Conservation (phyloP, 2,113 vertebrate genomes). For the Triplophysa tibetana region DNA sequence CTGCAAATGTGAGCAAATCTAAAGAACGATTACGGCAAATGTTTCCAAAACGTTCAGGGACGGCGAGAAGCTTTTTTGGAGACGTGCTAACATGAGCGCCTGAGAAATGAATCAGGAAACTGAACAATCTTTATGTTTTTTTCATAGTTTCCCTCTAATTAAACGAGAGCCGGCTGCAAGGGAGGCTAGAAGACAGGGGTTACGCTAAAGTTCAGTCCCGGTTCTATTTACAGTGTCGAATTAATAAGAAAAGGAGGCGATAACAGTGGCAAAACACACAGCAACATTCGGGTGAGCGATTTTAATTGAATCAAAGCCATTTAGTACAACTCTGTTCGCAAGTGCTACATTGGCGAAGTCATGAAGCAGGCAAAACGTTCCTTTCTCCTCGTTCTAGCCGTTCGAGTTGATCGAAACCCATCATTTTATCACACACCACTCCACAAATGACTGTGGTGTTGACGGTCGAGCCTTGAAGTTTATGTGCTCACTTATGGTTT, state of each 20-base stretch:
- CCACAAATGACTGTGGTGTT: conserved; percentile 40
- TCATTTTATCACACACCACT: conserved; percentile 30
- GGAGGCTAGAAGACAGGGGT: conserved; percentile 63
- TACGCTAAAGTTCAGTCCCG: conserved; percentile 62
- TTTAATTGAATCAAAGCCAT: conserved; percentile 64
- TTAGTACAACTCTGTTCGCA: conserved; percentile 53
- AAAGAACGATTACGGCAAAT: conserved; percentile 70
- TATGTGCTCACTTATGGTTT: conserved; percentile 35
- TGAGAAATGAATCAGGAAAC: conserved; percentile 50
- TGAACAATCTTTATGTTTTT: conserved; percentile 37
- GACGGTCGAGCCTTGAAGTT: conserved; percentile 24
- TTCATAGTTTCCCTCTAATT: conserved; percentile 65
- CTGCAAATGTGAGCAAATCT: conserved; percentile 69
- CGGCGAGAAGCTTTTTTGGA: conserved; percentile 28
- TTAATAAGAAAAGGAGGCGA: conserved; percentile 69
- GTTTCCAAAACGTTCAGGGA: conserved; percentile 63
- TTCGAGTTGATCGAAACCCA: conserved; percentile 3
- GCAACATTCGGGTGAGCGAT: conserved; percentile 63
- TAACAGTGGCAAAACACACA: conserved; percentile 53
- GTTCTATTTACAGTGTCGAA: conserved; percentile 67
- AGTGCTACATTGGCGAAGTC: conserved; percentile 44
- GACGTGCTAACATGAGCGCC: conserved; percentile 41
- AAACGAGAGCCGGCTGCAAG: conserved; percentile 56
- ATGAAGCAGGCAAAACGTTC: conserved; percentile 15
- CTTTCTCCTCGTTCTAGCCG: conserved; percentile 16